Percentiles rank a stretch among this genome's conserved stretches.
These are phyloP conservation scores for Caenorhabditis panamensis DNA, from an alignment of 2,888 invertebrate species.

Conservation along the genomic window DNA sequence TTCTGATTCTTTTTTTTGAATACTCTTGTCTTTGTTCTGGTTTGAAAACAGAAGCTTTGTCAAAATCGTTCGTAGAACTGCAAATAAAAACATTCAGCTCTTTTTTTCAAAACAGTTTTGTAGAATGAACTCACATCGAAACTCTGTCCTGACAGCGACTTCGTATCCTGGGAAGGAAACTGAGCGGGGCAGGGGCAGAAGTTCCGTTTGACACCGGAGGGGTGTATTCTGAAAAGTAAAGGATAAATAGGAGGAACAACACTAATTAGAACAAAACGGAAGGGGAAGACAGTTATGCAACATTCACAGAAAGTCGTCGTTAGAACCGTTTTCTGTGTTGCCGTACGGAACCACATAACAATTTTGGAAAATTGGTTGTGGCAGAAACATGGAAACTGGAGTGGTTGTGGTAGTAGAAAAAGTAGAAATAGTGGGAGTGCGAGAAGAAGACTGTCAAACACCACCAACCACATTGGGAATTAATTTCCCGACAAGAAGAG, in stretches of 20 bases:
- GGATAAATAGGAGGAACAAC: constrained; percentile 7
- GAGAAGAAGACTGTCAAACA: constrained; percentile 8
- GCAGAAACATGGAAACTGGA: constrained; percentile 8
- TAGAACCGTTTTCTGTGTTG: not conserved
- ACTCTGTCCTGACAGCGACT: constrained; percentile 35
- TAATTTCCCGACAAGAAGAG: constrained; percentile 24
- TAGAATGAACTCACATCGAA: constrained; percentile 4
- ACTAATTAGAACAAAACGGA: constrained; percentile 24
- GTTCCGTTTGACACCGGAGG: constrained; percentile 28
- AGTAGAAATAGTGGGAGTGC: not conserved
- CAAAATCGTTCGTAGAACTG: constrained; percentile 45
- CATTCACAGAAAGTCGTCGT: not conserved
- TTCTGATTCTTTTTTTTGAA: constrained; percentile 11
- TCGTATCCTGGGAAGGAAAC: constrained; percentile 56
- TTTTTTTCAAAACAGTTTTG: constrained; percentile 1
- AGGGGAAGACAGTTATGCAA: constrained; percentile 29
- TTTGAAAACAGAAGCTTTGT: constrained; percentile 27
- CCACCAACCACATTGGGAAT: constrained; percentile 17
- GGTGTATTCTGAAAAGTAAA: constrained; percentile 49
- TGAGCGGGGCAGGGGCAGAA: constrained; percentile 40
- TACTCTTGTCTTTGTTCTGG: constrained; percentile 18
- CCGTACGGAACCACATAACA: not conserved
- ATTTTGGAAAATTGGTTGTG: constrained; percentile 16
- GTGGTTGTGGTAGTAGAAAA: not conserved
- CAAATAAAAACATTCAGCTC: not conserved